Conservation (phyloP, 2,797 vertebrate species). For the Macroramphosus scolopax region DNA sequence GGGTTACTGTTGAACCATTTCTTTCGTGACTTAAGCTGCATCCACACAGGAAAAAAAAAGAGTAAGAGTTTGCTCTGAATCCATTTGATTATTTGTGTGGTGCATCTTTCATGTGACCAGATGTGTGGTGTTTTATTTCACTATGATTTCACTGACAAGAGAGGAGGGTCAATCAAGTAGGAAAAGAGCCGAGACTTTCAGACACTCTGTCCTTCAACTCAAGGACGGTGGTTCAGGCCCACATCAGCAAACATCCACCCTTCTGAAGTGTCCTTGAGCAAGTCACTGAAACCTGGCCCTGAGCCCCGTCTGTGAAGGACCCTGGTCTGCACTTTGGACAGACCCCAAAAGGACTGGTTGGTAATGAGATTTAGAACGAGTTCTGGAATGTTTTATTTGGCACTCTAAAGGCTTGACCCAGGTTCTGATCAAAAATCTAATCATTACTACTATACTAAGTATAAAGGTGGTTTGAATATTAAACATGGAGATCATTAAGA, state of each 20-base stretch:
- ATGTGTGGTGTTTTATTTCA: background rate
- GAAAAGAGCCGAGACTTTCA: slow-evolving; percentile 9
- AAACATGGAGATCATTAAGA: too few relatives aligned
- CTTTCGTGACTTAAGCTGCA: too few relatives aligned
- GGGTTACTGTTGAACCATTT: too few relatives aligned
- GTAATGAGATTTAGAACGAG: background rate
- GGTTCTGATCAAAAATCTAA: background rate
- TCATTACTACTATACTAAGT: too few relatives aligned
- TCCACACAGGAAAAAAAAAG: too few relatives aligned
- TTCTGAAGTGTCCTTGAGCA: slow-evolving; percentile 59
- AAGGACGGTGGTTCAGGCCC: slow-evolving; percentile 44
- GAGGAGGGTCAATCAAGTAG: slow-evolving; percentile 1
- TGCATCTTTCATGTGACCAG: too few relatives aligned
- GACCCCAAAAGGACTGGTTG: background rate
- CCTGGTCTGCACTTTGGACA: slow-evolving; percentile 1
- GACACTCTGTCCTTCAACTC: slow-evolving; percentile 43
- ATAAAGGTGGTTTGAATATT: too few relatives aligned
- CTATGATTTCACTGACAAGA: slow-evolving; percentile 1
- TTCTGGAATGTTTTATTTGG: too few relatives aligned
- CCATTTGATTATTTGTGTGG: too few relatives aligned
- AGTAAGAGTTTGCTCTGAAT: too few relatives aligned
- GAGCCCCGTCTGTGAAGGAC: slow-evolving; percentile 11
- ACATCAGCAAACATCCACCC: slow-evolving; percentile 47
- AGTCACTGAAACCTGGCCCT: too few relatives aligned
- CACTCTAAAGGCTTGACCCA: background rate